Evolutionary conservation across 2,113 vertebrate species (phyloP).

Genomic region (Cebus imitator): DNA sequence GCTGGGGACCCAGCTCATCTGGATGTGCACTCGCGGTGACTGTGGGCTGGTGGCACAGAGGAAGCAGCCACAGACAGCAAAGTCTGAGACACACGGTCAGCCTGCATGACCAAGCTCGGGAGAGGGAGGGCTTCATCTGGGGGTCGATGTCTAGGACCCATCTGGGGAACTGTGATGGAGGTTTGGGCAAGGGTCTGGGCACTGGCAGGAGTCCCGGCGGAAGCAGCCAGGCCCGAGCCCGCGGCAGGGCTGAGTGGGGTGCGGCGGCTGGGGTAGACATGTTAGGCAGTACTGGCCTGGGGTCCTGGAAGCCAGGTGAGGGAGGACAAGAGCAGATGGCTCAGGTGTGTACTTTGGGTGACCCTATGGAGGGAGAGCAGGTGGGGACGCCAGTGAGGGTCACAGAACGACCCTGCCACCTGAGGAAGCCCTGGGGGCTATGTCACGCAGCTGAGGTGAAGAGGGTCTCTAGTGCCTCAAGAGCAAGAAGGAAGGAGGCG

Average conservation of each 20-base stretch:
- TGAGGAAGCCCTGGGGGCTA: neutral
- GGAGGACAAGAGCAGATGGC: neutral
- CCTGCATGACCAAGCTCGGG: neutral
- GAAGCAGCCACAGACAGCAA: neutral
- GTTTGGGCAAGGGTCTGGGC: neutral
- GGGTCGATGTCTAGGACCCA: neutral
- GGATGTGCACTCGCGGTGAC: no score
- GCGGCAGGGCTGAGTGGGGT: neutral
- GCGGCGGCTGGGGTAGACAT: neutral
- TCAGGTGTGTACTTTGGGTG: neutral
- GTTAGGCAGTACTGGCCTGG: neutral
- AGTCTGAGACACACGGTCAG: neutral
- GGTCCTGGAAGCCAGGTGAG: neutral
- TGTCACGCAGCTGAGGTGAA: neutral
- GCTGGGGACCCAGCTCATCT: neutral
- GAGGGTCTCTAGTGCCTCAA: neutral
- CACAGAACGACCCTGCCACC: neutral
- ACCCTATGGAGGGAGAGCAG: neutral
- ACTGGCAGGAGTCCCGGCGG: neutral
- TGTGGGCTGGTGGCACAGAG: neutral
- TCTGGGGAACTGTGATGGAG: neutral
- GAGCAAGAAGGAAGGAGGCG: neutral
- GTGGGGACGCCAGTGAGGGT: neutral
- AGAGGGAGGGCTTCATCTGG: neutral
- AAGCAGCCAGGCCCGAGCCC: neutral